Percentiles rank a stretch among this genome's conserved stretches.
Evolutionary conservation across 2,113 vertebrate species (phyloP).

Genomic region (Xiphophorus hellerii): DNA sequence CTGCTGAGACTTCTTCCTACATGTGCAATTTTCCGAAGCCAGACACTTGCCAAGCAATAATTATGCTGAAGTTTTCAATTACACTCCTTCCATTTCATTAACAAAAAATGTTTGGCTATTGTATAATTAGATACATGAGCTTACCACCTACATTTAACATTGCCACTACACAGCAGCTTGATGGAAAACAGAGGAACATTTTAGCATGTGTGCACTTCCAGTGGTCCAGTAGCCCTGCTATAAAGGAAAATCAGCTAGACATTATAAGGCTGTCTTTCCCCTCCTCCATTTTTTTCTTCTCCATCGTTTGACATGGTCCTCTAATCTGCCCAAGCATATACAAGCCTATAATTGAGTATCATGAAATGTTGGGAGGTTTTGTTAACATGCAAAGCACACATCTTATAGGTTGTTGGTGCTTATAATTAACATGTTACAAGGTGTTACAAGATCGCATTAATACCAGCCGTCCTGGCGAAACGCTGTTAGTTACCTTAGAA

Average conservation of each 20-base stretch:
- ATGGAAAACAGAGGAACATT: constrained; percentile 75
- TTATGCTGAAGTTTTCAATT: constrained; percentile 84
- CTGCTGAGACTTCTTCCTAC: constrained; percentile 73
- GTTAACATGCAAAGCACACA: constrained; percentile 63
- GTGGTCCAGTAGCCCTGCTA: constrained; percentile 66
- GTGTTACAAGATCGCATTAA: constrained; percentile 35
- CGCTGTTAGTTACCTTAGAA: constrained; percentile 41
- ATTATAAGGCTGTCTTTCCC: constrained; percentile 55
- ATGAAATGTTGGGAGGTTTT: constrained; percentile 66
- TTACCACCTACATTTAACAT: constrained; percentile 83
- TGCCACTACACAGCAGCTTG: constrained; percentile 72
- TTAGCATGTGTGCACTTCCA: constrained; percentile 69
- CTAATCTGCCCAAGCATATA: constrained; percentile 61
- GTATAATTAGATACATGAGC: constrained; percentile 86
- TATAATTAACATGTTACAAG: constrained; percentile 43
- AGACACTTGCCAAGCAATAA: constrained; percentile 78
- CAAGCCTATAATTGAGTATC: constrained; percentile 69
- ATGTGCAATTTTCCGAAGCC: constrained; percentile 76
- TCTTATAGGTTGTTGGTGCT: constrained; percentile 49
- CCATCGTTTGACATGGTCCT: constrained; percentile 54
- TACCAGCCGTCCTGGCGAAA: constrained; percentile 23
- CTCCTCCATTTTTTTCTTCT: constrained; percentile 33
- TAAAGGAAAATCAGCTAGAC: constrained; percentile 68
- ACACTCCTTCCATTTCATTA: constrained; percentile 83
- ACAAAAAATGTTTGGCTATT: constrained; percentile 84